These are phyloP conservation scores for Sphenodon punctatus DNA, from an alignment of 2,797 vertebrate species.

Conservation along the genomic window DNA sequence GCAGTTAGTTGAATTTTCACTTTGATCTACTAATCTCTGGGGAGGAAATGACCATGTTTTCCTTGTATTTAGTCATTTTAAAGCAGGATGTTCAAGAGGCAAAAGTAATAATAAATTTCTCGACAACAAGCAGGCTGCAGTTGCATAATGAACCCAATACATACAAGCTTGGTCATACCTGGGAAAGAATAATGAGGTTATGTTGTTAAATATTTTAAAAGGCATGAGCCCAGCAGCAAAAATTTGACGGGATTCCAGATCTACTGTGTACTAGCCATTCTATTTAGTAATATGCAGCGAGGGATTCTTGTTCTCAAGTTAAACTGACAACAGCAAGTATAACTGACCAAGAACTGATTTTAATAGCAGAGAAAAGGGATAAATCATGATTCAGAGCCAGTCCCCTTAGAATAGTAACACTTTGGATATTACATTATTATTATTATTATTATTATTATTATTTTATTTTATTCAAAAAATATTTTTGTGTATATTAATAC, in stretches of 20 bases:
- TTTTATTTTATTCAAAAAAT: too few species aligned
- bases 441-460: too few species aligned
- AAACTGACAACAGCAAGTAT: neutral
- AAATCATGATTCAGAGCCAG: neutral
- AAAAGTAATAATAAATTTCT: slow-evolving; percentile 10
- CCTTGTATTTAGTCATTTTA: slow-evolving; percentile 13
- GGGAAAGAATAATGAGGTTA: neutral
- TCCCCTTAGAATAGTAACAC: neutral
- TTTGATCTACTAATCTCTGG: slow-evolving; percentile 11
- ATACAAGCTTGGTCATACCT: neutral
- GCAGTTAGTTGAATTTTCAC: neutral
- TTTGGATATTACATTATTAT: too few species aligned
- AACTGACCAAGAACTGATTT: neutral
- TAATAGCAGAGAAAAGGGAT: neutral
- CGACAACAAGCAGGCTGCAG: neutral
- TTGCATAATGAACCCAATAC: slow-evolving; percentile 7
- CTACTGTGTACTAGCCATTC: neutral
- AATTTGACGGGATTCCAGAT: neutral
- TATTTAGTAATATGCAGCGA: neutral
- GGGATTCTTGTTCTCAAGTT: neutral
- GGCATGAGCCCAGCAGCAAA: neutral
- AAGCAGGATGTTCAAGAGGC: slow-evolving; percentile 22
- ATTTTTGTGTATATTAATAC: too few species aligned
- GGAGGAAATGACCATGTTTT: neutral
- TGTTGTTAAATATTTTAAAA: neutral